Base-by-base conservation (phyloP, 2,888 invertebrate species). In the Escarpia spicata region DNA sequence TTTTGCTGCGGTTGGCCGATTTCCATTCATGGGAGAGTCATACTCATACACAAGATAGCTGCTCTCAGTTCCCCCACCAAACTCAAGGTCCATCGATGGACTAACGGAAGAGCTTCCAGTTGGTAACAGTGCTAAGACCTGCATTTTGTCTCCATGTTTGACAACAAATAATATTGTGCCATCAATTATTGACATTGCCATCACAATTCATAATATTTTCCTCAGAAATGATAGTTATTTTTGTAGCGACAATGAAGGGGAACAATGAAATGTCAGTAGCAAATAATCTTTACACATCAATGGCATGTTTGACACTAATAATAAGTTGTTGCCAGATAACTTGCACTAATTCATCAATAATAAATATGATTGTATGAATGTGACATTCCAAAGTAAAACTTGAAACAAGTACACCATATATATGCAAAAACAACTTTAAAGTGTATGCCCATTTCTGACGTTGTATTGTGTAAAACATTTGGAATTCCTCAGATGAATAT, bases 91-190 rank as follows among this genome's bases (percentile, higher is more conserved):
- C 75, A 75, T 15, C 19, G n/a, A 75, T 75, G 75, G 26, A 26
- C 75, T 75, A n/a, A 75, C 26, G n/a, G n/a, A n/a, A 75, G 6
- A 4, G 15, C 52, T 52, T 52, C 12, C 52, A 52, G 52, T 52
- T 52, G 52, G 52, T 52, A 52, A 52, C 15, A 52, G 52, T 52
- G 52, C 52, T 15, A 52, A 52, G 52, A 52, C 6, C 75, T 26
- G 26, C 75, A 19, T 19, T 26, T 75, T 75, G 75, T 75, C 75
- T 75, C 75, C 75, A 75, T 75, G 75, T 75, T 75, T 75, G 75
- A 75, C 75, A 75, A 75, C 75, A 75, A 75, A 75, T n/a, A 75
- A n/a, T 75, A 75, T 19, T 75, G n/a, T 75, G 75, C 75, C 75
- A 75, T 75, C 19, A 75, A 75, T 75, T 75, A 26, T 75, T 75